These are phyloP conservation scores for Vultur gryphus DNA, from an alignment of 2,797 vertebrate genomes.

Conservation along the genomic window DNA sequence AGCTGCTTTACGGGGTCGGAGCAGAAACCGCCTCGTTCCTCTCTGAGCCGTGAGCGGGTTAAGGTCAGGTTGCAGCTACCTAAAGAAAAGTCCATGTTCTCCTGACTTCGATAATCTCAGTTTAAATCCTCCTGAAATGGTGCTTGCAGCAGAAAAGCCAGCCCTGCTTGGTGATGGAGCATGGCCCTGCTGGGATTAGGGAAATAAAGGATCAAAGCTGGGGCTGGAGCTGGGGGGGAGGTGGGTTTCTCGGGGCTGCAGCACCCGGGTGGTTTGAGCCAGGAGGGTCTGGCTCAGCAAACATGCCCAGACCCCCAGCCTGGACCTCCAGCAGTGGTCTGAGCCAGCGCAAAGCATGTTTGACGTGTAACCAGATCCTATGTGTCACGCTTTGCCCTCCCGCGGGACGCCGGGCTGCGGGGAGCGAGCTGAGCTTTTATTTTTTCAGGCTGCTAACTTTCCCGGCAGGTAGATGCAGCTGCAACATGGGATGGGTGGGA, in stretches of 20 bases:
- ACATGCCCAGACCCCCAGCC: background rate
- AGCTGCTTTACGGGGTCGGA: rapidly evolving
- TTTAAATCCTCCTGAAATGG: background rate
- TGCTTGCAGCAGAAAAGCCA: background rate
- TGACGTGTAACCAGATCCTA: no score
- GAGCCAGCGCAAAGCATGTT: background rate
- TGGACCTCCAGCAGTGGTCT: background rate
- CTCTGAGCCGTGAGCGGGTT: rapidly evolving
- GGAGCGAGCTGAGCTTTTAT: background rate
- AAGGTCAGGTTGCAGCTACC: background rate
- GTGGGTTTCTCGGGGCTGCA: background rate
- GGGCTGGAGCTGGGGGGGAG: background rate
- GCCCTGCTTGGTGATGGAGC: background rate
- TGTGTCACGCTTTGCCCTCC: background rate
- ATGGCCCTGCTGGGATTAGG: background rate
- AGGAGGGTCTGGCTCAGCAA: background rate
- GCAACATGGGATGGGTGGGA: background rate
- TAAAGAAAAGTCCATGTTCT: background rate
- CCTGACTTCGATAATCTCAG: background rate
- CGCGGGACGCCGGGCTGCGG: rapidly evolving
- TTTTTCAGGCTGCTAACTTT: background rate
- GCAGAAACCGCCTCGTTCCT: background rate
- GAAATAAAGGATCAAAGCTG: background rate
- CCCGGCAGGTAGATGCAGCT: background rate
- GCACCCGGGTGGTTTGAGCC: background rate